Evolutionary conservation across 1,140 invertebrate species (phyloP), one percentile per base, ranked within the genome.

Genomic region (Penaeus chinensis): DNA sequence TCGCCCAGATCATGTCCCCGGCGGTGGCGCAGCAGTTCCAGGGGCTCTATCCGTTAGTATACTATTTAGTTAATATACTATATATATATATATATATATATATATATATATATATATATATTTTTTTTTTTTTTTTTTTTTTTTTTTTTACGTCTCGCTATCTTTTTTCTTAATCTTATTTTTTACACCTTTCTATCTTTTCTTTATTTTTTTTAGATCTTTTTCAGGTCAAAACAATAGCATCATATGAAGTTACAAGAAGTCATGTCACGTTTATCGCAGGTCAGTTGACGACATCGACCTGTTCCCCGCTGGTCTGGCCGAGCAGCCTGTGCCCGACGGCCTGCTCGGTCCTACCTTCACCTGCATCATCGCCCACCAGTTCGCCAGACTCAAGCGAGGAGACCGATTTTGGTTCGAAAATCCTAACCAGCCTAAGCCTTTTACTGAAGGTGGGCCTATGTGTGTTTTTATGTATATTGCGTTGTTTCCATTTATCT

Each of bases 331-430:
- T 3, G 91, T 94, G 2, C 93, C 94, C 3, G 95, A 94, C 11
- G 95, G 95, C 3, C 91, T 96, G 27, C 92, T 97, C 3, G 97
- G 97, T 18, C 96, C 96, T 0, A 98, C 96, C 3, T 96, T 97
- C 24, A 95, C 94, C 5, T 98, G 97, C 91, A 93, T 98, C 65
- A 93, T 99, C 22, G 93, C 95, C 0, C 95, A 96, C 92, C 97
- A 98, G 92, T 98, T 98, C 92, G 91, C 94, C n/a, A 93, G 96
- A 54, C 91, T 97, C 2, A 96, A 96, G 92, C 91, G 93, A 66
- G 97, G 96, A 0, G 97, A 98, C 92, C 93, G 96, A 37, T 97
- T 94, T 92, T 98, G 96, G 96, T 98, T 98, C 91, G 97, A 98
- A 91, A 94, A 94, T 16, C 91, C 92, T 18, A 93, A 95, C 84